phyloP scores from a whole-genome alignment of 2,113 vertebrate genomes.

The Charadrius vociferus region DNA sequence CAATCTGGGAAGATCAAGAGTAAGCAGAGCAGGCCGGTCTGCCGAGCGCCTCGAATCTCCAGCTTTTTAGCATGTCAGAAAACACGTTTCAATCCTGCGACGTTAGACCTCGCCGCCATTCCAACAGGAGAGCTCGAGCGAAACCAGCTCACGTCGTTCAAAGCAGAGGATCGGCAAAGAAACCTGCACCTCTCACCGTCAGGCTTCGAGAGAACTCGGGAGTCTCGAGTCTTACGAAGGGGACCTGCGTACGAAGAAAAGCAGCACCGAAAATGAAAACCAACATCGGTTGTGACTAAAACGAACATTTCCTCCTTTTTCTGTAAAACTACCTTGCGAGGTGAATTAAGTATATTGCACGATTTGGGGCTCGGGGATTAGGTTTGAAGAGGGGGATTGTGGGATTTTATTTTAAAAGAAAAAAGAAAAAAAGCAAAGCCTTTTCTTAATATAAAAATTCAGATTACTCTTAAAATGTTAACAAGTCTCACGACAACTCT shows the following conservation, averaged over 20 bases:
- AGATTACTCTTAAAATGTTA: neutral
- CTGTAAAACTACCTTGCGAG: neutral
- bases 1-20: neutral
- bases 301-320: neutral
- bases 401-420: neutral
- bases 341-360: neutral
- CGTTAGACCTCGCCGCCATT: accelerated
- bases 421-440: neutral
- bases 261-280: neutral
- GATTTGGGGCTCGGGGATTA: neutral
- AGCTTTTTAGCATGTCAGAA: accelerated
- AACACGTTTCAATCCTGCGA: too few relatives aligned
- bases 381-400: neutral
- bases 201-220: accelerated
- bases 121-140: neutral
- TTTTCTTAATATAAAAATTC: neutral
- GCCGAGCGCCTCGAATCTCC: accelerated
- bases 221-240: accelerated
- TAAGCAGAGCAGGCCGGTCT: neutral
- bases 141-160: neutral
- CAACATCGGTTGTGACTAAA: neutral
- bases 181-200: neutral
- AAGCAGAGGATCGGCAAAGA: neutral
- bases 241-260: neutral
- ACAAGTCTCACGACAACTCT: neutral